Evolutionary conservation across 2,113 vertebrate genomes (phyloP).

Genomic region (Poecile atricapillus): DNA sequence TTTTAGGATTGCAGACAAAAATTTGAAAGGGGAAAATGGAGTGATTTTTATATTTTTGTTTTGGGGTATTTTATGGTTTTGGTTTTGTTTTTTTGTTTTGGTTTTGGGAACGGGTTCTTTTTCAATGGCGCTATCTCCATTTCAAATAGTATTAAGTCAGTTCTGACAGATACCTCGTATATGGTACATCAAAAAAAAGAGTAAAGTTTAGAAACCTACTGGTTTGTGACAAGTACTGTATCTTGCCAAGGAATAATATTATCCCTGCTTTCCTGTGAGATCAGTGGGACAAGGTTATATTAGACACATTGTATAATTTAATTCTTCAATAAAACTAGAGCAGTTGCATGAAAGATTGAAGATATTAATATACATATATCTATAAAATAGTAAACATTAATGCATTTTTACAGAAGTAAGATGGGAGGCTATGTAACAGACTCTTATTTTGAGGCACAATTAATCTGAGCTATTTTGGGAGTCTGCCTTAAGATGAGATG

Average conservation of each 20-base stretch:
- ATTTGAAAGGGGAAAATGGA: neutral
- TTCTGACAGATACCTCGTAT: neutral
- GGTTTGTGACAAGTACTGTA: neutral
- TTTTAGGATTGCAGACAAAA: neutral
- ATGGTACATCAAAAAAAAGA: fast-evolving
- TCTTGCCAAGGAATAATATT: neutral
- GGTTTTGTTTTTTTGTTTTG: neutral
- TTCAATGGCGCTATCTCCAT: neutral
- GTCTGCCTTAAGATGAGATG: neutral
- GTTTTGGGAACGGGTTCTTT: neutral
- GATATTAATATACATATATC: neutral
- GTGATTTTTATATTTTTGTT: neutral
- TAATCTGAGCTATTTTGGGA: neutral
- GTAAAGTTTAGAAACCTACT: neutral
- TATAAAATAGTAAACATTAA: neutral
- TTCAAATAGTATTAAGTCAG: neutral
- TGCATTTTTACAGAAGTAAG: neutral
- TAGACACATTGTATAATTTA: neutral
- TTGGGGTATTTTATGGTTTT: neutral
- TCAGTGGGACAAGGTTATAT: neutral
- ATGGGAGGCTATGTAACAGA: neutral
- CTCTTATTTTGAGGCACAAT: neutral
- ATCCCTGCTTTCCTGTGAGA: neutral
- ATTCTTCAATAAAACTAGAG: neutral
- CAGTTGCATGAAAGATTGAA: neutral